Percentiles rank a stretch among this genome's conserved stretches.
phyloP scores from a whole-genome alignment of 2,888 invertebrate genomes.

The Agrenia bidenticulata region DNA sequence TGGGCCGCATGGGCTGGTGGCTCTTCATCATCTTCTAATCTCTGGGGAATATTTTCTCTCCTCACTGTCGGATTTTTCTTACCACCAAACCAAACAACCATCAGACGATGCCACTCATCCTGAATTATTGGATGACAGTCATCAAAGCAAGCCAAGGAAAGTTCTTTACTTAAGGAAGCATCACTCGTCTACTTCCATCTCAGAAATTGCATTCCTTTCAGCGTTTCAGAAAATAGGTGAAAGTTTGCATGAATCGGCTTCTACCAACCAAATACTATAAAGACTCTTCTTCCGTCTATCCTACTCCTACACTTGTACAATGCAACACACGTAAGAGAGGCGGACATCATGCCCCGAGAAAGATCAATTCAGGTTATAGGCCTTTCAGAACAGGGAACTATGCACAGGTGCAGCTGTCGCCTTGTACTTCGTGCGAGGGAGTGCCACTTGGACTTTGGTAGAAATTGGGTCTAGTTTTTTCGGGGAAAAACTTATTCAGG shows the following conservation, averaged over 20 bases:
- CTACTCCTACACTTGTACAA: too few species aligned
- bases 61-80: conserved; percentile 23
- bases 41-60: conserved; percentile 41
- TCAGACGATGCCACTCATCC: conserved; percentile 13
- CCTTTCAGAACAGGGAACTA: conserved; percentile 4
- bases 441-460: neutral
- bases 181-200: neutral
- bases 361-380: conserved; percentile 16
- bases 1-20: conserved; percentile 18
- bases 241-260: neutral
- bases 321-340: neutral
- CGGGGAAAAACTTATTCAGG: too few species aligned
- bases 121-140: conserved; percentile 13
- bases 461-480: too few species aligned
- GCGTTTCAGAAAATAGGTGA: neutral
- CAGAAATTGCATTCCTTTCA: neutral
- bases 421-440: neutral
- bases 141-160: neutral
- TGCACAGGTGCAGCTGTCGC: conserved; percentile 19
- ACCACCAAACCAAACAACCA: conserved; percentile 12
- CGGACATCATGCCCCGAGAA: neutral
- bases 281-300: neutral
- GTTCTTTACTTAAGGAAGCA: neutral
- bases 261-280: neutral
- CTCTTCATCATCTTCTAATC: conserved; percentile 41